A percentile compares a stretch with the other conserved stretches of the same genome.
These are phyloP conservation scores for Perizoma flavofasciatum DNA, from an alignment of 2,888 invertebrate genomes.

Conservation along the genomic window DNA sequence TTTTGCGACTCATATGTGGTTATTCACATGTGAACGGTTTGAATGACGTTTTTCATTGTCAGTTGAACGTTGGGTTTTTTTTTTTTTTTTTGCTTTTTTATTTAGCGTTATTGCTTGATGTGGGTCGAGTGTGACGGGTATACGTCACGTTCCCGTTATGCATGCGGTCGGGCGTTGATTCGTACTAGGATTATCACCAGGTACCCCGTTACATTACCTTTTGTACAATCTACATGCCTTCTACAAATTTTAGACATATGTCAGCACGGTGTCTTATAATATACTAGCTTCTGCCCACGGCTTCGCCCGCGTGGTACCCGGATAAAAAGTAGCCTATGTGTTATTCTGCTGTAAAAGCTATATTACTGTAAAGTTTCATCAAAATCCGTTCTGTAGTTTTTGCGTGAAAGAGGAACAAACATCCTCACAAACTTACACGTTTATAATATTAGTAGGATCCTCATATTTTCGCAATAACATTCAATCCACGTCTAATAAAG, in stretches of 20 bases:
- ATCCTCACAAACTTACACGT: no score
- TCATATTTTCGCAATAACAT: conserved; percentile 15
- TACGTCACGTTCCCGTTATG: conserved; percentile 32
- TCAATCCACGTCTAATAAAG: conserved; percentile 23
- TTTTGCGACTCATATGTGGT: conserved; percentile 64
- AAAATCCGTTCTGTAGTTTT: no score
- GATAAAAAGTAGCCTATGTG: no score
- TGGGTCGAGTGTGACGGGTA: conserved; percentile 2
- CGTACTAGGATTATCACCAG: conserved; percentile 3
- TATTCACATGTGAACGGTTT: conserved; percentile 68
- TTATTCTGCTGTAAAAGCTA: no score
- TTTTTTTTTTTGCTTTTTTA: conserved; percentile 44
- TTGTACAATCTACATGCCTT: not conserved
- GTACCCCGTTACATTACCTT: not conserved
- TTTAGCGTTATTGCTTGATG: conserved; percentile 41
- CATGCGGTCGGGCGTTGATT: conserved; percentile 19
- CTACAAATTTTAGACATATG: not conserved
- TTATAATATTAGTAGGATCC: no score
- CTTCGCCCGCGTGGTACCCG: no score
- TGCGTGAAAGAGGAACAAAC: no score
- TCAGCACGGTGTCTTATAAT: conserved; percentile 2
- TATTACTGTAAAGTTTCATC: no score
- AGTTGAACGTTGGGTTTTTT: conserved; percentile 53
- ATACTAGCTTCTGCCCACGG: no score
- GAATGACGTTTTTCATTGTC: conserved; percentile 70